These are phyloP conservation scores for Ormyrus labotus DNA, from an alignment of 2,888 invertebrate species.

Conservation along the genomic window DNA sequence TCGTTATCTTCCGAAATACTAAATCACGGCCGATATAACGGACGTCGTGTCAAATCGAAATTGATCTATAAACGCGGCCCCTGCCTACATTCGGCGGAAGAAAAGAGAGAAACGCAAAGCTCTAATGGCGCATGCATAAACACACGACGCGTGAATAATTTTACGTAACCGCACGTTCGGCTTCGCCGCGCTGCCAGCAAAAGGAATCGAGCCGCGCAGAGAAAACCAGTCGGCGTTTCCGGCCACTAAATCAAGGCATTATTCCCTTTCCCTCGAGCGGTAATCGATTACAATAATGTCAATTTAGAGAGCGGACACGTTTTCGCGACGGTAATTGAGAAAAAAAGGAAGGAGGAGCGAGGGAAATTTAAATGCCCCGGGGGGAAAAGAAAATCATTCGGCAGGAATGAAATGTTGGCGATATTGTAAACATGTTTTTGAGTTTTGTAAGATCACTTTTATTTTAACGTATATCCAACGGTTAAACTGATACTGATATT, in stretches of 20 bases:
- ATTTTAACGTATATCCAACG: too few species aligned
- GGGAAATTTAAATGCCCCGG: background rate
- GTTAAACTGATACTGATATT: too few species aligned
- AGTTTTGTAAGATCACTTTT: too few species aligned
- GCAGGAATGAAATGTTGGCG: too few species aligned
- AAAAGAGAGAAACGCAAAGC: background rate
- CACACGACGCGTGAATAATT: constrained; percentile 43
- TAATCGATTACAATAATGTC: constrained; percentile 36
- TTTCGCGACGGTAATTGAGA: constrained; percentile 22
- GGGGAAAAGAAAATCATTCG: background rate
- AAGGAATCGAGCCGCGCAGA: background rate
- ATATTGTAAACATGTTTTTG: too few species aligned
- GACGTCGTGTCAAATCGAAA: constrained; percentile 29
- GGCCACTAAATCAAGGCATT: constrained; percentile 41
- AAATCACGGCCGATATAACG: constrained; percentile 36
- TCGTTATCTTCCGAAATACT: constrained; percentile 31
- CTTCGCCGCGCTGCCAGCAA: background rate
- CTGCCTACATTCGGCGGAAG: background rate
- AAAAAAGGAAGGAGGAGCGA: background rate
- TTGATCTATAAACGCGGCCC: constrained; percentile 45
- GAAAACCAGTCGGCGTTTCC: constrained; percentile 34
- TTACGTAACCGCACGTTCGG: constrained; percentile 43
- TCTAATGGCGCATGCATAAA: constrained; percentile 43
- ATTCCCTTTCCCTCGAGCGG: constrained; percentile 2
- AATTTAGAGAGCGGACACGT: constrained; percentile 24